phyloP scores from a whole-genome alignment of 2,888 invertebrate species.

The Deroplatys truncata region DNA sequence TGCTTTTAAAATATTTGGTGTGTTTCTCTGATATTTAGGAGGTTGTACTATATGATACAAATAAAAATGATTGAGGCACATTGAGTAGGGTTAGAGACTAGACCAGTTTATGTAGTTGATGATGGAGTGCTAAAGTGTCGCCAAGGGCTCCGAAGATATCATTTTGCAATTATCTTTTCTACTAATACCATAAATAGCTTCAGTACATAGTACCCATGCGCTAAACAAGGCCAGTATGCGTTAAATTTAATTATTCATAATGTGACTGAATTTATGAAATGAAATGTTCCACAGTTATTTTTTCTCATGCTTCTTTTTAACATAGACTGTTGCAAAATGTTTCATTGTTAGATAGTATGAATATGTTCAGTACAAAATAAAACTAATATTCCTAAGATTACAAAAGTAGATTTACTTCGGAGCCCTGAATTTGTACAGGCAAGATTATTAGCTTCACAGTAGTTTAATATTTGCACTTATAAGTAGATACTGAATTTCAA shows the following conservation, averaged over 20 bases:
- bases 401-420: not conserved
- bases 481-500: not conserved
- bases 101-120: not conserved
- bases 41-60: not conserved
- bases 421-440: not conserved
- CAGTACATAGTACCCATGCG: not conserved
- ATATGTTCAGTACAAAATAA: too few species aligned
- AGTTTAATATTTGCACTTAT: not conserved
- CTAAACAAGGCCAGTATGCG: not conserved
- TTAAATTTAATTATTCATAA: not conserved
- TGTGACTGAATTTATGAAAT: not conserved
- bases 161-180: not conserved
- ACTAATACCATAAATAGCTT: not conserved
- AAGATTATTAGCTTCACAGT: not conserved
- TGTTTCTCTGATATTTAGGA: not conserved
- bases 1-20: not conserved
- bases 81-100: not conserved
- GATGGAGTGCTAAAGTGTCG: not conserved
- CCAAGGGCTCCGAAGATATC: not conserved
- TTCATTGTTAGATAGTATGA: not conserved
- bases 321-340: not conserved
- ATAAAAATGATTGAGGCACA: not conserved
- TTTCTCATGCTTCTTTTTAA: not conserved
- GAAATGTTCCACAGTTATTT: not conserved
- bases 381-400: too few species aligned